Base-by-base conservation (phyloP, 1,140 invertebrate genomes). In the Trichomalopsis sarcophagae region DNA sequence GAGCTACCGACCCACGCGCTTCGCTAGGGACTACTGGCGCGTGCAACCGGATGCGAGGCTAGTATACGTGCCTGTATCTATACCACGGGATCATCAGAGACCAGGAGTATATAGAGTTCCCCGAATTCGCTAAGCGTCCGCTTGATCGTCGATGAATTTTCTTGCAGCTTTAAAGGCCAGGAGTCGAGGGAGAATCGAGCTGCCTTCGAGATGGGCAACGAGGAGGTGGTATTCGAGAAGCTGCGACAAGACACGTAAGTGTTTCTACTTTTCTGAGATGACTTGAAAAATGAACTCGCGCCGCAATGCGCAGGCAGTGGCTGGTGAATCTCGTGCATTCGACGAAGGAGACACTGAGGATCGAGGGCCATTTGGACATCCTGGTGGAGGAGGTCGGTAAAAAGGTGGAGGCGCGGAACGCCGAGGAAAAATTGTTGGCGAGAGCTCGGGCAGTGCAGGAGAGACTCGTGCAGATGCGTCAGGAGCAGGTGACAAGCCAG, bases 171-270 rank as follows among this genome's bases (percentile, higher is more conserved):
- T 3, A 62, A 62, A 21, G 17, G 21, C 17, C 21, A 62, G 2
- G 50, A 55, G 14, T 55, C 50, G 50, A 21, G 17, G 50, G 55
- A 62, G 6, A 62, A 3, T 62, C 17, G 17, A n/a, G 55, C 55
- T 40, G 82, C 81, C 44, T 82, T 83, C 17, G n/a, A 79, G 1
- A 78, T 79, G 50, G 76, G 36, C 66, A 73, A 74, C 11, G 87
- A 88, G 74, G 86, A 85, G 80, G 81, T 87, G 47, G 84, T 78
- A 50, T 87, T 86, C 47, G 88, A 89, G 66, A 91, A 91, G 87
- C 85, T 92, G 21, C 83, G 87, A 68, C 86, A 87, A 69, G 90
- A 92, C 87, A 90, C 91, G 91, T 92, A 9, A 74, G 33, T 69
- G 36, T 80, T 47, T 69, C 27, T 23, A 13, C 3, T n/a, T n/a